Percentiles rank a stretch among this genome's conserved stretches.
Conservation (phyloP, 2,797 vertebrate genomes). For the Anas capensis region DNA sequence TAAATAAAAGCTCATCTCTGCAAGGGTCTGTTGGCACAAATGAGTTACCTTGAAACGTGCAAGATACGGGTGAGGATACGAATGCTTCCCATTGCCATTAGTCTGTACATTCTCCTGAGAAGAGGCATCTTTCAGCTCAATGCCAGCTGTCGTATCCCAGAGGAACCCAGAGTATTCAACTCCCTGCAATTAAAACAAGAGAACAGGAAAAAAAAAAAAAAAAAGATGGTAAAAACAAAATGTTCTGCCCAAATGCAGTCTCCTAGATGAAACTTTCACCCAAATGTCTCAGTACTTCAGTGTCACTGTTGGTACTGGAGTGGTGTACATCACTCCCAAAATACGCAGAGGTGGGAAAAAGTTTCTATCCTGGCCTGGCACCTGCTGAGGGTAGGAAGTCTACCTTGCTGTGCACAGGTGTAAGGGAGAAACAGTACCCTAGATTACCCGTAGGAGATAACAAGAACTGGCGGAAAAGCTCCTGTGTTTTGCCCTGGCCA, state of each 20-base stretch:
- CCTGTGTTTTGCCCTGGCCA: not conserved
- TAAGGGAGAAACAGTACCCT: not conserved
- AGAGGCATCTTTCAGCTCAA: conserved; percentile 86
- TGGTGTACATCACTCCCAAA: not conserved
- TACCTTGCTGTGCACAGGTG: not conserved
- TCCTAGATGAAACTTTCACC: not conserved
- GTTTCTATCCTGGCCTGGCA: not conserved
- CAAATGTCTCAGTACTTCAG: not conserved
- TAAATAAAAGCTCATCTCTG: not conserved
- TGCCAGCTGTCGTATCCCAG: conserved; percentile 88
- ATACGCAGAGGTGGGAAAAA: not conserved
- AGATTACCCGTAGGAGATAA: not conserved
- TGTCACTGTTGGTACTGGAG: not conserved
- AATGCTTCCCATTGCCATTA: conserved; percentile 85
- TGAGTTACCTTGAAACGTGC: conserved; percentile 88
- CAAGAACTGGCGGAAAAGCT: not conserved
- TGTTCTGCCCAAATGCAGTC: not conserved
- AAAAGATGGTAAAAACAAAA: not conserved
- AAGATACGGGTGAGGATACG: conserved; percentile 80
- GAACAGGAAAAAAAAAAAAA: not conserved
- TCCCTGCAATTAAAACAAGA: conserved; percentile 75
- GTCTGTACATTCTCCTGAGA: conserved; percentile 79
- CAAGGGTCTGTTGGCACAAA: not conserved
- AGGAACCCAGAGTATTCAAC: conserved; percentile 89
- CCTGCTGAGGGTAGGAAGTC: not conserved